Evolutionary conservation across 2,113 vertebrate species (phyloP).

Genomic region (Oryzias woworae): DNA sequence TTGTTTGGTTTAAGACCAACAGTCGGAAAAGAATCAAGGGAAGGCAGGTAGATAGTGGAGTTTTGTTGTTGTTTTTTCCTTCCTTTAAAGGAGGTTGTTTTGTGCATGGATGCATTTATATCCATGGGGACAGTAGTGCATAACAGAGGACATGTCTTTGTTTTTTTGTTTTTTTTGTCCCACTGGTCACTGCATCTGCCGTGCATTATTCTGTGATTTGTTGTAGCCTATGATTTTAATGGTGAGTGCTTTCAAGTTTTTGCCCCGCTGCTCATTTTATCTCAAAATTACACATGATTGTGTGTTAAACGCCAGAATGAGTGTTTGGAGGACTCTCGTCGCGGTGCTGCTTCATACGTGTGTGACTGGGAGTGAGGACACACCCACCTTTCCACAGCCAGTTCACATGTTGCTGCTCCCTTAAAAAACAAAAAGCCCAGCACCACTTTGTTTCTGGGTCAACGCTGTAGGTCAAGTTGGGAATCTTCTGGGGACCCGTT

Average conservation of each 20-base stretch:
- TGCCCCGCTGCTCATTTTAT: neutral
- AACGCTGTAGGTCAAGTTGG: constrained; percentile 4
- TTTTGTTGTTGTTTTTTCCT: constrained; percentile 30
- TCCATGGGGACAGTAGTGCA: constrained; percentile 2
- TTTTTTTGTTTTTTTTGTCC: constrained; percentile 21
- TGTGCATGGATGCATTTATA: too few relatives aligned
- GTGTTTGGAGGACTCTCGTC: constrained; percentile 26
- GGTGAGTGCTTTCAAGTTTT: neutral
- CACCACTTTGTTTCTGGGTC: constrained; percentile 10
- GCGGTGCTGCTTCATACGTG: constrained; percentile 26
- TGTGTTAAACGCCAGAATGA: constrained; percentile 21
- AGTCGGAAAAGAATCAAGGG: constrained; percentile 24
- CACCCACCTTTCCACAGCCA: constrained; percentile 48
- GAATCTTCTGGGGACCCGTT: too few relatives aligned
- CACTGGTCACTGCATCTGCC: neutral
- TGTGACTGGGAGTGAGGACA: constrained; percentile 48
- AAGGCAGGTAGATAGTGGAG: constrained; percentile 45
- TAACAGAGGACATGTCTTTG: neutral
- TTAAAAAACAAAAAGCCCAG: constrained; percentile 13
- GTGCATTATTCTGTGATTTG: neutral
- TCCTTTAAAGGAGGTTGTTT: neutral
- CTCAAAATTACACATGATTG: neutral
- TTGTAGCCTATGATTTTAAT: neutral
- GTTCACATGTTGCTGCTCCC: constrained; percentile 48
- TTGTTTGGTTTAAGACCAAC: constrained; percentile 39